These are phyloP conservation scores for Diprion similis DNA, from an alignment of 1,140 invertebrate genomes.

Conservation along the genomic window DNA sequence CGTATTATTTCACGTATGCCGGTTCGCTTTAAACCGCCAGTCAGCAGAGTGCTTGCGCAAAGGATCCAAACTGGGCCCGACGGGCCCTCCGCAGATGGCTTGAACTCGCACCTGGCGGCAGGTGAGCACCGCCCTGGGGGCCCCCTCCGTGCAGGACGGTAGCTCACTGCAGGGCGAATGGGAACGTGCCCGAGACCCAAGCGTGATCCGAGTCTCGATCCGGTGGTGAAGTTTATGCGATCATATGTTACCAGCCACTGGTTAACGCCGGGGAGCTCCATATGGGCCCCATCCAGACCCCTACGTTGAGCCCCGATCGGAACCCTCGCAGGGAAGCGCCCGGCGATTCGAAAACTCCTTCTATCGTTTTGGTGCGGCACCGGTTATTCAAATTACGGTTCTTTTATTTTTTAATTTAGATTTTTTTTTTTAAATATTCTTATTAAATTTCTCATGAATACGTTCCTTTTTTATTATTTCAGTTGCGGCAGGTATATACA, in stretches of 20 bases:
- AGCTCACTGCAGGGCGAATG: background rate
- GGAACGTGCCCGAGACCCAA: background rate
- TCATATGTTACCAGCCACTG: background rate
- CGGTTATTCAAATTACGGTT: too few relatives aligned
- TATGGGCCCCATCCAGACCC: too few relatives aligned
- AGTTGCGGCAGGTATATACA: too few relatives aligned
- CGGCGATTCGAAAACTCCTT: background rate
- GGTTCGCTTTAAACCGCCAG: too few relatives aligned
- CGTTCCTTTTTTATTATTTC: too few relatives aligned
- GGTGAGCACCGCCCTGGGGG: constrained; percentile 37
- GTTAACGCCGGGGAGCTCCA: too few relatives aligned
- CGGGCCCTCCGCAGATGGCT: constrained; percentile 48
- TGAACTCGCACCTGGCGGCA: constrained; percentile 51
- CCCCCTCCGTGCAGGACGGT: constrained; percentile 27
- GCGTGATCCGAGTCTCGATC: background rate
- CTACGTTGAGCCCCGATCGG: too few relatives aligned
- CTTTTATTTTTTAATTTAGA: too few relatives aligned
- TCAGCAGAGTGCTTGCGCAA: background rate
- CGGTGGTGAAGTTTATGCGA: background rate
- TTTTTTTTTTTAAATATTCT: too few relatives aligned
- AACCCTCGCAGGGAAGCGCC: constrained; percentile 2
- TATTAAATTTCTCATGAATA: too few relatives aligned
- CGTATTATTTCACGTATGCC: too few relatives aligned
- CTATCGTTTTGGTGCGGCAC: too few relatives aligned
- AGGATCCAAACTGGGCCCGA: constrained; percentile 23